These are phyloP conservation scores for Scaptodrosophila latifasciaeformis DNA, from an alignment of 2,888 invertebrate genomes.

Conservation along the genomic window DNA sequence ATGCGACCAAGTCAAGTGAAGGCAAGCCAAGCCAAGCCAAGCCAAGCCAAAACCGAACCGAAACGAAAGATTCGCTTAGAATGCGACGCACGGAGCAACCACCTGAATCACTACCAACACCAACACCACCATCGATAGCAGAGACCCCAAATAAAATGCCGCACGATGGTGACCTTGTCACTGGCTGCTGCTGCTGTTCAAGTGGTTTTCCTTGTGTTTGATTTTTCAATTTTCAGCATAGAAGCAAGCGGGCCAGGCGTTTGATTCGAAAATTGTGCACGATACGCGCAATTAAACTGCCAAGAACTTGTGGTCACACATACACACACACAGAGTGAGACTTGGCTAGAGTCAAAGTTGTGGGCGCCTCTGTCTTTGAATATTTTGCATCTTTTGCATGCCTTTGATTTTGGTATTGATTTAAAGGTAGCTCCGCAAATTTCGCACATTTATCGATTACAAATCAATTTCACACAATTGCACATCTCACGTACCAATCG, in stretches of 20 bases:
- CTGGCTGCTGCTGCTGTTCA: constrained; percentile 25
- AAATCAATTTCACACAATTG: constrained; percentile 61
- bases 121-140: constrained; percentile 17
- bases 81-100: constrained; percentile 41
- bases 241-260: constrained; percentile 20
- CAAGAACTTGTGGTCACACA: neutral
- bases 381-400: neutral
- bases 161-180: constrained; percentile 60
- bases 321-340: neutral
- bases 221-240: constrained; percentile 60
- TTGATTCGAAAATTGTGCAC: constrained; percentile 9
- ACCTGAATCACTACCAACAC: neutral
- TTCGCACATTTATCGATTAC: constrained; percentile 66
- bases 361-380: neutral
- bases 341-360: neutral
- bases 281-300: constrained; percentile 44
- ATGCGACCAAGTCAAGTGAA: neutral
- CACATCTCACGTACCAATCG: constrained; percentile 58
- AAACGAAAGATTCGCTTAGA: constrained; percentile 45
- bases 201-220: constrained; percentile 74
- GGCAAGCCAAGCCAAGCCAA: neutral
- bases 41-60: constrained; percentile 5
- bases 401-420: constrained; percentile 39
- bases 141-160: constrained; percentile 60
- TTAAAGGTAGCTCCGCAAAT: constrained; percentile 52